A percentile compares a stretch with the other conserved stretches of the same genome.
phyloP scores from a whole-genome alignment of 1,140 invertebrate genomes.

The Colletes latitarsis region DNA sequence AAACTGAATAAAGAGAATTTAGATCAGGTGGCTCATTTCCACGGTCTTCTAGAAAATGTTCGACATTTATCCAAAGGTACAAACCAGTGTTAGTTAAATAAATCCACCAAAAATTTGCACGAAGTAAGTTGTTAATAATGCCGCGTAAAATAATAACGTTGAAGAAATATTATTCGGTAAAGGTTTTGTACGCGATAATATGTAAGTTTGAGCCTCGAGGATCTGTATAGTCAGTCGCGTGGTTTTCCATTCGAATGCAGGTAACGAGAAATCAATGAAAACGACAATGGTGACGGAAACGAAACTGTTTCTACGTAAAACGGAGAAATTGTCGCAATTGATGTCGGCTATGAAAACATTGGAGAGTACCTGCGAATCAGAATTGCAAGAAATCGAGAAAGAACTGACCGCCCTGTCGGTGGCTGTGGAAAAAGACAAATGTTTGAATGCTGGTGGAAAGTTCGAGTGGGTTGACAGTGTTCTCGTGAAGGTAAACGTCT shows the following conservation, averaged over 20 bases:
- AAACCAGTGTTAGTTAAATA: neutral
- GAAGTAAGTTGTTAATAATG: too few species aligned
- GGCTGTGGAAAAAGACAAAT: conserved; percentile 81
- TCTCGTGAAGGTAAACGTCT: conserved; percentile 88
- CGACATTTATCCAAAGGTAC: conserved; percentile 65
- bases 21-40: conserved; percentile 64
- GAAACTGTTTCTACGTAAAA: conserved; percentile 81
- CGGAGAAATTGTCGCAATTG: conserved; percentile 67
- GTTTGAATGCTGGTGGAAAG: conserved; percentile 89
- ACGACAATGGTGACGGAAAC: conserved; percentile 81
- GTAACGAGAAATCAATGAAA: conserved; percentile 57
- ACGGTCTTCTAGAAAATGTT: conserved; percentile 69
- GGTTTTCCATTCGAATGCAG: conserved; percentile 39
- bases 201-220: too few species aligned
- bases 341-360: conserved; percentile 65
- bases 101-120: too few species aligned
- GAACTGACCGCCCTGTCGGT: conserved; percentile 70
- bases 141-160: too few species aligned
- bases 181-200: too few species aligned
- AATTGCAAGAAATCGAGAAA: conserved; percentile 77
- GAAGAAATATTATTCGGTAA: too few species aligned
- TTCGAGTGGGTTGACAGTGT: conserved; percentile 99
- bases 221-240: too few species aligned
- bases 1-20: conserved; percentile 62
- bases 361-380: conserved; percentile 19